Percentiles rank a stretch among this genome's conserved stretches.
Conservation (phyloP, 2,888 invertebrate species). For the Nomada flava region DNA sequence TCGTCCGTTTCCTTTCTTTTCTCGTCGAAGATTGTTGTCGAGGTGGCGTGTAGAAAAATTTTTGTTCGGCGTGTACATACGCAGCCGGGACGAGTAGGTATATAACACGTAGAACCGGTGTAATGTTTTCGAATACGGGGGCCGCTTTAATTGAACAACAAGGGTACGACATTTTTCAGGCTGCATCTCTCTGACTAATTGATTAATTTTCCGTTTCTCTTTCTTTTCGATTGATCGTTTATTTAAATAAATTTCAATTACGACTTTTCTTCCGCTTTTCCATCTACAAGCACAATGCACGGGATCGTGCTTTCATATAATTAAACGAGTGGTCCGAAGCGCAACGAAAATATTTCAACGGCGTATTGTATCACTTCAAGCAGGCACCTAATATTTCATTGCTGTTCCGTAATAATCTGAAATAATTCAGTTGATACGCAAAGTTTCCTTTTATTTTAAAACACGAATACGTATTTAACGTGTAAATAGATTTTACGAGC, state of each 20-base stretch:
- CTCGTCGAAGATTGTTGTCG: not conserved
- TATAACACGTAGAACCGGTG: not conserved
- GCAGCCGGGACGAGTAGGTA: not conserved
- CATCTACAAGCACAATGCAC: not conserved
- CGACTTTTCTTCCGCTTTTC: not conserved
- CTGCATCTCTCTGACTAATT: not conserved
- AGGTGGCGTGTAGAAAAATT: conserved; percentile 8
- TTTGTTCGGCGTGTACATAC: conserved; percentile 40
- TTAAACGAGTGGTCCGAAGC: not conserved
- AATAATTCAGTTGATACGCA: conserved; percentile 24
- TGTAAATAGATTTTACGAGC: conserved; percentile 34
- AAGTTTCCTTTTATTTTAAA: conserved; percentile 14
- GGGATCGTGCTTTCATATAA: not conserved
- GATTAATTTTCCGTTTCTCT: too few species aligned
- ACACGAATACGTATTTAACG: conserved; percentile 28
- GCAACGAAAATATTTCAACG: conserved; percentile 7
- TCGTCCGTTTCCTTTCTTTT: too few species aligned
- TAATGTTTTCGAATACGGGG: conserved; percentile 43
- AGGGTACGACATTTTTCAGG: conserved; percentile 13
- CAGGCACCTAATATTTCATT: conserved; percentile 25
- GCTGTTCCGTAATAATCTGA: conserved; percentile 9
- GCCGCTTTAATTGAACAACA: conserved; percentile 18
- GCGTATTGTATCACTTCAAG: not conserved
- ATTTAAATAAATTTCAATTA: not conserved
- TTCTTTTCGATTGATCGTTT: too few species aligned